phyloP scores from a whole-genome alignment of 2,888 invertebrate species.

The Adineta ricciae region DNA sequence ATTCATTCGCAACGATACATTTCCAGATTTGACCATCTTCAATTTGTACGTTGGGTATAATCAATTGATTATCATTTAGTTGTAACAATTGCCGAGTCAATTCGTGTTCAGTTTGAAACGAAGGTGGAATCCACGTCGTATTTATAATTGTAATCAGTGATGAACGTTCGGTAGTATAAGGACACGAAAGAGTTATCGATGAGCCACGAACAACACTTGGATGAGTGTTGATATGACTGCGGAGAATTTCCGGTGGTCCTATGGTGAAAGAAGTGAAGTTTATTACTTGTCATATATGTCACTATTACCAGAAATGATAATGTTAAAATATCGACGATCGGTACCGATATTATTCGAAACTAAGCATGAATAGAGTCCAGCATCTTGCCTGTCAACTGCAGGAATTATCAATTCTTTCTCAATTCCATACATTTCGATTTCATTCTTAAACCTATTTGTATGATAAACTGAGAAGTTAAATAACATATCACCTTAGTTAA shows the following conservation, averaged over 20 bases:
- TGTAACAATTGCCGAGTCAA: neutral
- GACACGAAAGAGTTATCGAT: constrained; percentile 49
- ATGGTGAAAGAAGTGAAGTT: constrained; percentile 30
- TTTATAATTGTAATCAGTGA: neutral
- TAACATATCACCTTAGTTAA: too few species aligned
- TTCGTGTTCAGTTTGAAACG: neutral
- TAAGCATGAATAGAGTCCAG: constrained; percentile 57
- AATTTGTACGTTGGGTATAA: neutral
- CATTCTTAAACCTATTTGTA: constrained; percentile 14
- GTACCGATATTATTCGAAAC: constrained; percentile 56
- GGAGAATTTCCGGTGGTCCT: constrained; percentile 46
- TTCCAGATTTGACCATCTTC: constrained; percentile 1
- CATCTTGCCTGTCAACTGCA: constrained; percentile 49
- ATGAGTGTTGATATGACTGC: constrained; percentile 41
- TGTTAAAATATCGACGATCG: constrained; percentile 51
- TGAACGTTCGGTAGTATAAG: constrained; percentile 35
- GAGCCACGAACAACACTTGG: constrained; percentile 44
- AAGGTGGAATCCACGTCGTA: neutral
- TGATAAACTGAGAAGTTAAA: too few species aligned
- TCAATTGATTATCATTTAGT: neutral
- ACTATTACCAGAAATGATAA: constrained; percentile 42
- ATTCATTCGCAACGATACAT: neutral
- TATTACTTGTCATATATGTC: neutral
- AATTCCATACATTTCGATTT: neutral
- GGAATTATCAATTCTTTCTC: neutral